phyloP scores from a whole-genome alignment of 2,113 vertebrate genomes.

The Oxyruncus cristatus region DNA sequence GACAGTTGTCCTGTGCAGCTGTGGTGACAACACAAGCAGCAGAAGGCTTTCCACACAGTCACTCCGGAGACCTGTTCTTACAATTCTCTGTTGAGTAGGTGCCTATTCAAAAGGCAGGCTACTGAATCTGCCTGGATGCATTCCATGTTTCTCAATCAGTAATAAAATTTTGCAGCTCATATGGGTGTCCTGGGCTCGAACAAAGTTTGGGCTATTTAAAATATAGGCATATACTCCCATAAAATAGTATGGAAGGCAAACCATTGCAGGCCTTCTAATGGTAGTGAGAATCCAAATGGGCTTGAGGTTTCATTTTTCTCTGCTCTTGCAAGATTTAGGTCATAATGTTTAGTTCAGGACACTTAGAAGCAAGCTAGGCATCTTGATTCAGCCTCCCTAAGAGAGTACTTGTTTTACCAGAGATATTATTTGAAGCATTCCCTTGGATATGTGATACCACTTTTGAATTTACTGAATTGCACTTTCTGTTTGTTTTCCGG shows the following conservation, averaged over 20 bases:
- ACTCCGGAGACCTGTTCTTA: background rate
- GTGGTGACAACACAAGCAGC: background rate
- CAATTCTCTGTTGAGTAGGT: background rate
- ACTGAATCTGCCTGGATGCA: background rate
- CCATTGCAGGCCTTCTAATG: background rate
- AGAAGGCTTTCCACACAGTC: background rate
- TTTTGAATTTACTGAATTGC: background rate
- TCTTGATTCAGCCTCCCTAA: background rate
- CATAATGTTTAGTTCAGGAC: background rate
- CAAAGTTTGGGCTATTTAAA: background rate
- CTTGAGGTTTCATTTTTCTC: background rate
- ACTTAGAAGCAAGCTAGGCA: background rate
- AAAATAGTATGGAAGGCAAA: background rate
- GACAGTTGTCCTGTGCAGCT: background rate
- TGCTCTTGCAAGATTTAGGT: background rate
- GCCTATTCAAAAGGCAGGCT: background rate
- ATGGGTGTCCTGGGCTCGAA: background rate
- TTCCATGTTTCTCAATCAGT: background rate
- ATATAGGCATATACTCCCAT: background rate
- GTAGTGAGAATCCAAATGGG: background rate
- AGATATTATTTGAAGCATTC: background rate
- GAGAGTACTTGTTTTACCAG: background rate
- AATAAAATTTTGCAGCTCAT: background rate
- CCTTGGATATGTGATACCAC: background rate
- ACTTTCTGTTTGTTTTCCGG: background rate